These are phyloP conservation scores for Microchrysa polita DNA, from an alignment of 2,888 invertebrate species.

Conservation along the genomic window DNA sequence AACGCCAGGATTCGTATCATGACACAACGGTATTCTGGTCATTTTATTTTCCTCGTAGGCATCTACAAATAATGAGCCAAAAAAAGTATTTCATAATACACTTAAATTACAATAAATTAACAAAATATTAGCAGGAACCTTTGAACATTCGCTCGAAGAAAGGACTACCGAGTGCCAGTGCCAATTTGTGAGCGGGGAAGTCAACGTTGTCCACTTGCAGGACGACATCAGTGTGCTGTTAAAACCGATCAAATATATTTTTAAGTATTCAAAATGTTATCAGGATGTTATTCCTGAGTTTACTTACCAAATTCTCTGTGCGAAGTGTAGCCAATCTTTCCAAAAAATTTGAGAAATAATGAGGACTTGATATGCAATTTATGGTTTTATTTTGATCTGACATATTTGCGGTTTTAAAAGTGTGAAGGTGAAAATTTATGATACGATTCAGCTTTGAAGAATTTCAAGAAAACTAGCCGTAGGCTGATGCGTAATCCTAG, in stretches of 20 bases:
- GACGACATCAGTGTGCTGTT: neutral
- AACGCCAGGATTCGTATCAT: neutral
- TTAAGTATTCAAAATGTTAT: neutral
- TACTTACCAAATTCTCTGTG: neutral
- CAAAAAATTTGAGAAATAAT: neutral
- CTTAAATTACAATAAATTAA: too few relatives aligned
- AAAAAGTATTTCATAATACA: neutral
- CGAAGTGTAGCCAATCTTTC: neutral
- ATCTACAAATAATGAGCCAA: neutral
- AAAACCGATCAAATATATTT: too few relatives aligned
- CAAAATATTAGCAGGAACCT: too few relatives aligned
- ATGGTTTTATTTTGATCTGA: neutral
- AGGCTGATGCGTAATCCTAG: too few relatives aligned
- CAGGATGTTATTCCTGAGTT: too few relatives aligned
- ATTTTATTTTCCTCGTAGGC: neutral
- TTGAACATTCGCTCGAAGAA: conserved; percentile 18
- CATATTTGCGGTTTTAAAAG: too few relatives aligned
- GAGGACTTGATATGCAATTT: neutral
- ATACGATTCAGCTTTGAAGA: too few relatives aligned
- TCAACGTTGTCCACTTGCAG: neutral
- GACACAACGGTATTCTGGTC: neutral
- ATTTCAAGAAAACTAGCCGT: too few relatives aligned
- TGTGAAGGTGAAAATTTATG: too few relatives aligned
- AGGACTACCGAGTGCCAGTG: neutral
- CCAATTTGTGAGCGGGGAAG: neutral